Conservation (phyloP, 2,888 invertebrate species). For the Ernsta delagoae region DNA sequence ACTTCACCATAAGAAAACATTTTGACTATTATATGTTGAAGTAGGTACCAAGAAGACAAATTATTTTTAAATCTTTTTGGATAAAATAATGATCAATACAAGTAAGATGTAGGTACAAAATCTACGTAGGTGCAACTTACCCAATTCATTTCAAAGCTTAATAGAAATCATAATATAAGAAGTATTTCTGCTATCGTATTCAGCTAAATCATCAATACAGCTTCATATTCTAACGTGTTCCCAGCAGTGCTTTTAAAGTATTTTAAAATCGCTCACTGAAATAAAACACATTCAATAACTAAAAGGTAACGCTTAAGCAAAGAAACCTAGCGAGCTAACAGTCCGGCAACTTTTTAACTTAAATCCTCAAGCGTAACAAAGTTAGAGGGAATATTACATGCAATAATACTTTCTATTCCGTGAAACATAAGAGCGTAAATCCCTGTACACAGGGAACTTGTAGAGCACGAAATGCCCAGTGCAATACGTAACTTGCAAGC, state of each 20-base stretch:
- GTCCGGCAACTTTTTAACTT: slow-evolving; percentile 33
- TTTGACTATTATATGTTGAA: too few species aligned
- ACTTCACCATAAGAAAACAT: too few species aligned
- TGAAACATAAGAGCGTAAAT: neutral
- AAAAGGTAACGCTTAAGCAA: slow-evolving; percentile 23
- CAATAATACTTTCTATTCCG: neutral
- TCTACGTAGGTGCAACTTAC: too few species aligned
- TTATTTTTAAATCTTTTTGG: too few species aligned
- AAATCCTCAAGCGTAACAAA: slow-evolving; percentile 32
- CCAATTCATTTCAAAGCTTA: neutral
- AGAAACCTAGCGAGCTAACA: slow-evolving; percentile 28
- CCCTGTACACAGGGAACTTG: neutral
- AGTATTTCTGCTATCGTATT: too few species aligned
- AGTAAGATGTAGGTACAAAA: too few species aligned
- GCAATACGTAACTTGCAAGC: slow-evolving; percentile 34
- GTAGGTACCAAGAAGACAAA: too few species aligned
- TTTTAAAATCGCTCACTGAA: slow-evolving; percentile 17
- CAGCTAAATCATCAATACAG: too few species aligned
- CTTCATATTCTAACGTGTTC: too few species aligned
- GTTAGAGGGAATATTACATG: neutral
- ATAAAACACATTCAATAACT: slow-evolving; percentile 32
- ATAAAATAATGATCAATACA: too few species aligned
- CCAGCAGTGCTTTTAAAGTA: slow-evolving; percentile 1
- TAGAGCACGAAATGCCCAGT: slow-evolving; percentile 8
- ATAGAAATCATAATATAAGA: neutral